Evolutionary conservation across 2,888 invertebrate genomes (phyloP).

Genomic region (Himalopsyche tibetana): DNA sequence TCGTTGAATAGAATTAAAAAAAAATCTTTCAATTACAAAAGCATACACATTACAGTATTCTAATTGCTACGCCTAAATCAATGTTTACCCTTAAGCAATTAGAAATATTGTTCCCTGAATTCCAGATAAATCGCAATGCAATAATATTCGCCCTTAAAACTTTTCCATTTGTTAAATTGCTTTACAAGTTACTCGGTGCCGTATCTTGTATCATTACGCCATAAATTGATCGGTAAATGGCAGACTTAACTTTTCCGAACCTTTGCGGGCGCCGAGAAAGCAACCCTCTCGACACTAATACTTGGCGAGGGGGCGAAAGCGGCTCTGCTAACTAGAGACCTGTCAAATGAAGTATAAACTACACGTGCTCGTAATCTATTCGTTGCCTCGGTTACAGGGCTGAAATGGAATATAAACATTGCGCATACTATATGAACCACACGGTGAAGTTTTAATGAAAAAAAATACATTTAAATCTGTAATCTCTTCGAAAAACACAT

Average conservation of each 20-base stretch:
- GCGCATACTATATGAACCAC: too few species aligned
- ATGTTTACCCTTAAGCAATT: too few species aligned
- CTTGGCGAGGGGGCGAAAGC: constrained; percentile 44
- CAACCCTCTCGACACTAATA: constrained; percentile 16
- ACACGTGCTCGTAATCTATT: constrained; percentile 44
- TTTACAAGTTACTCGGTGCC: neutral
- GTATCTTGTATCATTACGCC: constrained; percentile 39
- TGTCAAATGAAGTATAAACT: constrained; percentile 54
- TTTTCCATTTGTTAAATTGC: constrained; percentile 31
- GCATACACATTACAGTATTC: too few species aligned
- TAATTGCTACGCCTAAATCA: too few species aligned
- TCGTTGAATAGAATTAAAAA: too few species aligned
- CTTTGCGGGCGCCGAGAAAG: constrained; percentile 33
- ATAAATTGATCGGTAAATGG: constrained; percentile 39
- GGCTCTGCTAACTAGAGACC: constrained; percentile 50
- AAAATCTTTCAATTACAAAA: too few species aligned
- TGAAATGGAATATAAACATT: too few species aligned
- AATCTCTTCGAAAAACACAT: too few species aligned
- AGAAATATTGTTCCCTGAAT: too few species aligned
- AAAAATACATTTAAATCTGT: too few species aligned
- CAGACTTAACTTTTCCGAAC: constrained; percentile 29
- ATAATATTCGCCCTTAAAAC: neutral
- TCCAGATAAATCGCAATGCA: neutral
- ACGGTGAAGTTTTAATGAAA: too few species aligned
- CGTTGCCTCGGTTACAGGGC: neutral